phyloP scores from a whole-genome alignment of 1,140 invertebrate genomes.

The Camponotus floridanus region DNA sequence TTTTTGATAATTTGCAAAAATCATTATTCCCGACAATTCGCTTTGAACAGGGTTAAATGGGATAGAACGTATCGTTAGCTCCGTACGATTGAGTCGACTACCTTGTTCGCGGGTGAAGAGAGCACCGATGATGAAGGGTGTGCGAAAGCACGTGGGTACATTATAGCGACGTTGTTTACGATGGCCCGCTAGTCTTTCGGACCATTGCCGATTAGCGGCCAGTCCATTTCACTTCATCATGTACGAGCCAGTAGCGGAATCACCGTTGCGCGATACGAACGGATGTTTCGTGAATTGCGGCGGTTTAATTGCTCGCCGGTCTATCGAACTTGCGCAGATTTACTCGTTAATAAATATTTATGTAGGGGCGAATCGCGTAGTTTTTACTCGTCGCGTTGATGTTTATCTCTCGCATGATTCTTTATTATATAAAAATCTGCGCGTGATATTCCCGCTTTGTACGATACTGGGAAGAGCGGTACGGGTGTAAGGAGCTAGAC shows the following conservation, averaged over 20 bases:
- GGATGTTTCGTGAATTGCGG: conserved; percentile 52
- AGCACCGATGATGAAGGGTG: conserved; percentile 60
- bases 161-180: conserved; percentile 78
- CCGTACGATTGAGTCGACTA: conserved; percentile 30
- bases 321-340: neutral
- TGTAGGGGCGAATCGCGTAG: neutral
- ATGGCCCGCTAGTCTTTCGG: conserved; percentile 75
- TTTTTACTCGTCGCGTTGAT: neutral
- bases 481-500: conserved; percentile 14
- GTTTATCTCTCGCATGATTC: neutral
- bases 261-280: conserved; percentile 40
- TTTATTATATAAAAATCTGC: neutral
- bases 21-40: neutral
- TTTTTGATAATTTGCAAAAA: neutral
- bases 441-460: neutral
- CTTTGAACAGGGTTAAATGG: neutral
- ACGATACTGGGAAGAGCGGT: neutral
- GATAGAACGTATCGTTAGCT: neutral
- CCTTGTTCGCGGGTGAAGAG: conserved; percentile 35
- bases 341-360: conserved; percentile 21
- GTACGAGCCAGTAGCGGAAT: conserved; percentile 48
- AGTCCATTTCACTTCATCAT: conserved; percentile 72
- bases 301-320: conserved; percentile 46
- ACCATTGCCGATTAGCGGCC: conserved; percentile 72
- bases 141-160: conserved; percentile 68